Evolutionary conservation across 2,113 vertebrate genomes (phyloP).

Genomic region (Atrichornis clamosus): DNA sequence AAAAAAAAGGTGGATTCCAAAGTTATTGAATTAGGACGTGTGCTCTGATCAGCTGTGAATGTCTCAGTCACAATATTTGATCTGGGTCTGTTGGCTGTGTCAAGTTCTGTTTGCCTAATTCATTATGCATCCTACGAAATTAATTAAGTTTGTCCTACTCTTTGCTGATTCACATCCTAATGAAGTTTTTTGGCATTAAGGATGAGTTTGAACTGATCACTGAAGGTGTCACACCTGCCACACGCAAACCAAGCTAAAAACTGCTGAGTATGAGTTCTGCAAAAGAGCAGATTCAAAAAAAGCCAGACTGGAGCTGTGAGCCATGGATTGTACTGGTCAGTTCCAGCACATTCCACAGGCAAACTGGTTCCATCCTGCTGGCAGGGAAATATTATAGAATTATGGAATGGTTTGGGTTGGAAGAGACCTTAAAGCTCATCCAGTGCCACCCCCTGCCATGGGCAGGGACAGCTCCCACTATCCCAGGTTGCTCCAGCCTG

Average conservation of each 20-base stretch:
- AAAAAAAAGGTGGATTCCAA: not conserved
- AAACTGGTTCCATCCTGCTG: not conserved
- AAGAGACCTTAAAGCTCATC: not conserved
- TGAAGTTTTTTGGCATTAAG: not conserved
- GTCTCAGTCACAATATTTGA: not conserved
- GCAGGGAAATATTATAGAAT: fast-evolving
- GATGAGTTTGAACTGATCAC: not conserved
- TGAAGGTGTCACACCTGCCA: not conserved
- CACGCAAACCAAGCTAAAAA: not conserved
- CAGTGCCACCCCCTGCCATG: not conserved
- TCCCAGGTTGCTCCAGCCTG: not conserved
- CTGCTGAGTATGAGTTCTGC: not conserved
- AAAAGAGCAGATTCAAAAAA: not conserved
- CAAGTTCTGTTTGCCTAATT: not conserved
- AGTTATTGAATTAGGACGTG: fast-evolving
- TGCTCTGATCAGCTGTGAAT: not conserved
- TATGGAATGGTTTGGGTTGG: not conserved
- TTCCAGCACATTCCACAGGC: not conserved
- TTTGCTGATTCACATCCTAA: not conserved
- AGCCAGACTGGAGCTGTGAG: not conserved
- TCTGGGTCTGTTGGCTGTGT: not conserved
- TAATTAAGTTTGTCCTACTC: not conserved
- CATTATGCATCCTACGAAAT: fast-evolving
- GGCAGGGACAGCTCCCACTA: not conserved
- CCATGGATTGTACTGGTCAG: not conserved